Percentiles rank a stretch among this genome's conserved stretches.
Evolutionary conservation across 2,113 vertebrate species (phyloP).

Genomic region (Dipodomys spectabilis): DNA sequence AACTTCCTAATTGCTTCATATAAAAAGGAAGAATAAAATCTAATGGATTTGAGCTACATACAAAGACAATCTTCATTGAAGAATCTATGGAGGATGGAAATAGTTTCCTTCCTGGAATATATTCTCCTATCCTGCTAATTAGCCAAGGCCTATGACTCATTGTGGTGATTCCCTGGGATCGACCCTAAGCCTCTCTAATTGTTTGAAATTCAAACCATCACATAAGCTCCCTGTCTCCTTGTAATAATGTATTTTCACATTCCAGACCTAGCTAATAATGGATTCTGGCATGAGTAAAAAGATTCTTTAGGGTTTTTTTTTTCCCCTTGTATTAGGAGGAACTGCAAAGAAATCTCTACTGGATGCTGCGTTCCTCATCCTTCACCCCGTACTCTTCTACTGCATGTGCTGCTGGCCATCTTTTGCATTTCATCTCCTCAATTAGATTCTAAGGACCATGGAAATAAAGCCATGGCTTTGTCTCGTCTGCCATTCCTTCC

Average conservation of each 20-base stretch:
- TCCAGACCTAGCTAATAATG: background rate
- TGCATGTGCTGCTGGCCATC: background rate
- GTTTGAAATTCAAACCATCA: slow-evolving; percentile 45
- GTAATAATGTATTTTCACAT: background rate
- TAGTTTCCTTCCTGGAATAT: slow-evolving; percentile 18
- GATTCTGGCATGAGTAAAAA: background rate
- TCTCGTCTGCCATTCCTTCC: background rate
- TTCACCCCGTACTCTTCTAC: background rate
- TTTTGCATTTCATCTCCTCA: slow-evolving; percentile 1
- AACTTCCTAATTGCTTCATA: slow-evolving; percentile 58
- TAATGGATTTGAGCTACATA: slow-evolving; percentile 55
- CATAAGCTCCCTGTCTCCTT: slow-evolving; percentile 33
- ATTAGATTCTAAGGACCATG: background rate
- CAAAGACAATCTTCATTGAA: slow-evolving; percentile 42
- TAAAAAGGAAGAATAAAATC: slow-evolving; percentile 59
- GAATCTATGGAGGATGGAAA: slow-evolving; percentile 49
- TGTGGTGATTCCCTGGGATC: background rate
- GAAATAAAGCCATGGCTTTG: background rate
- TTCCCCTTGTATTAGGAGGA: slow-evolving; percentile 2
- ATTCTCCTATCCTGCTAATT: slow-evolving; percentile 48
- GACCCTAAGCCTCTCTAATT: background rate
- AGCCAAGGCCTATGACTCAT: slow-evolving; percentile 30
- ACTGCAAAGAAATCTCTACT: background rate
- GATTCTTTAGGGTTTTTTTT: background rate
- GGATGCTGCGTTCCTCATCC: background rate